These are phyloP conservation scores for Tenrec ecaudatus DNA, from an alignment of 2,113 vertebrate species.

Conservation along the genomic window DNA sequence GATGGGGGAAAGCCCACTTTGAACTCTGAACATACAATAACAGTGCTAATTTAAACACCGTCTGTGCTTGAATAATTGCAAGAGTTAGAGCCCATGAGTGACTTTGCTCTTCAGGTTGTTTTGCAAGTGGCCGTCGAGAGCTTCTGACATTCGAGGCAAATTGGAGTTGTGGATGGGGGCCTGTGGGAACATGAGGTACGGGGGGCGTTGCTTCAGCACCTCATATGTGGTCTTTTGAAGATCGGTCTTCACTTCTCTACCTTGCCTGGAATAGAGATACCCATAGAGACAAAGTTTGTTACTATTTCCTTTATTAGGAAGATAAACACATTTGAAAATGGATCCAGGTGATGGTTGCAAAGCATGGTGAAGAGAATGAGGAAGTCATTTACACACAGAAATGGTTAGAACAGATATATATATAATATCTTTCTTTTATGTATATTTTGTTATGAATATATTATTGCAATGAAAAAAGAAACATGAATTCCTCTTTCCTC, in stretches of 20 bases:
- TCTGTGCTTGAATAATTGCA: slow-evolving; percentile 57
- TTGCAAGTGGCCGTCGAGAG: background rate
- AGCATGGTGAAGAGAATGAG: background rate
- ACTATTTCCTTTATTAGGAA: background rate
- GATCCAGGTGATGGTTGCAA: background rate
- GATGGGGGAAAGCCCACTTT: slow-evolving; percentile 76
- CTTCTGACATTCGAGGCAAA: background rate
- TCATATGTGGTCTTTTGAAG: background rate
- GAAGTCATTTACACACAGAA: background rate
- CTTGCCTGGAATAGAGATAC: background rate
- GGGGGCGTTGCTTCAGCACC: background rate
- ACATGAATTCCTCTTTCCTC: background rate
- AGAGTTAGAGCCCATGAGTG: background rate
- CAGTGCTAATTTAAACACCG: slow-evolving; percentile 71
- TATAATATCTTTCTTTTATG: background rate
- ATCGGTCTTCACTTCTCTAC: background rate
- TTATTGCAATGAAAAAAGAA: background rate
- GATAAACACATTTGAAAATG: background rate
- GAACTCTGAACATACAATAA: slow-evolving; percentile 77
- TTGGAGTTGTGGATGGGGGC: background rate
- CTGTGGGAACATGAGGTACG: background rate
- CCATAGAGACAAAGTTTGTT: background rate
- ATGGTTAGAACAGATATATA: background rate
- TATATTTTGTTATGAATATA: background rate
- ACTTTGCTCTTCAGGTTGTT: slow-evolving; percentile 30